These are phyloP conservation scores for Echinometra lucunter DNA, from an alignment of 53 echinoderm and acorn worm genomes.

Conservation along the genomic window DNA sequence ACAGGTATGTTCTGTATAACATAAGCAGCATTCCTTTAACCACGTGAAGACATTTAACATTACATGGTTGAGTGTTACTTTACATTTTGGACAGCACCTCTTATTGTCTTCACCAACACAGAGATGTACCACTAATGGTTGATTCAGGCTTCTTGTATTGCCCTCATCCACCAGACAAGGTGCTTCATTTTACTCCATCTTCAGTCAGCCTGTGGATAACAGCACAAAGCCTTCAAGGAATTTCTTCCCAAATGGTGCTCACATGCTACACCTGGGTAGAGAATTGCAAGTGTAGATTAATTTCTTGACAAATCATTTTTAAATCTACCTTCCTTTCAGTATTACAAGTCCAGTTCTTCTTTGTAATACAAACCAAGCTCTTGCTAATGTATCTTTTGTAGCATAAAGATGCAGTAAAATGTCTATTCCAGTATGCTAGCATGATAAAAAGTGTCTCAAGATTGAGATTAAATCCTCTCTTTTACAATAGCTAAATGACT, in stretches of 20 bases:
- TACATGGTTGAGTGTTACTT: not conserved
- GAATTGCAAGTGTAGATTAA: not conserved
- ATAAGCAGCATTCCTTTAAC: not conserved
- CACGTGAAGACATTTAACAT: not conserved
- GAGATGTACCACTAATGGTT: not conserved
- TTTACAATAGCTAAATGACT: not conserved
- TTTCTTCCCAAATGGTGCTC: not conserved
- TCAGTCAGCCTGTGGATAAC: not conserved
- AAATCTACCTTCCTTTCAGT: no score
- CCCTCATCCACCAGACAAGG: not conserved
- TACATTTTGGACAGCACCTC: not conserved
- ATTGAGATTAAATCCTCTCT: not conserved
- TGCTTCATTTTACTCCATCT: not conserved
- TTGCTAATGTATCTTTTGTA: no score
- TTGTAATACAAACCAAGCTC: no score
- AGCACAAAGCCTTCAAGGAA: not conserved
- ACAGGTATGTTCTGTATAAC: conserved; percentile 13
- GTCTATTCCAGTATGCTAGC: not conserved
- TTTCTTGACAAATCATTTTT: not conserved
- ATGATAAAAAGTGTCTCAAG: not conserved
- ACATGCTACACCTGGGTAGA: not conserved
- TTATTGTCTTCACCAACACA: not conserved
- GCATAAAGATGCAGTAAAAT: no score
- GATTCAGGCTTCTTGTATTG: no score
- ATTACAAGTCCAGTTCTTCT: not conserved